Percentiles rank a stretch among this genome's conserved stretches.
Evolutionary conservation across 2,113 vertebrate genomes (phyloP).

Genomic region (Myrmophylax atrothorax): DNA sequence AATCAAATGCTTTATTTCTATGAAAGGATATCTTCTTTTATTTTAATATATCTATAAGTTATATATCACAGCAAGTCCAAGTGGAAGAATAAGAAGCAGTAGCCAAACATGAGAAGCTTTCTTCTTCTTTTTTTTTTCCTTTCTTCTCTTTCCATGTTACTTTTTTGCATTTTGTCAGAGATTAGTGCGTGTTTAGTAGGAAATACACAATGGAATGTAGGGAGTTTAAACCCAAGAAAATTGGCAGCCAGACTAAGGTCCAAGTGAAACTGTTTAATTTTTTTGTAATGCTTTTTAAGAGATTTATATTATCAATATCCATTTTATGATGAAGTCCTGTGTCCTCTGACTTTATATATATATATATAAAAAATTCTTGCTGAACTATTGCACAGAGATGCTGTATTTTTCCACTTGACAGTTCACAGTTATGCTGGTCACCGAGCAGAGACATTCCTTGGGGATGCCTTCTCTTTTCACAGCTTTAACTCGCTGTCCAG

Average conservation of each 20-base stretch:
- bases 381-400: accelerated
- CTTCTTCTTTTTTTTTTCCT: background rate
- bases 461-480: background rate
- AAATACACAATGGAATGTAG: background rate
- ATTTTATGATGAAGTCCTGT: background rate
- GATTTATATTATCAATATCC: background rate
- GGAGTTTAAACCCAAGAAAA: background rate
- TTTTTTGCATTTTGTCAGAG: background rate
- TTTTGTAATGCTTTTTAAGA: background rate
- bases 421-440: background rate
- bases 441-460: background rate
- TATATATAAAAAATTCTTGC: background rate
- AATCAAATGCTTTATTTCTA: background rate
- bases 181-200: background rate
- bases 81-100: background rate
- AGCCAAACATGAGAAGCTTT: background rate
- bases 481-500: background rate
- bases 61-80: background rate
- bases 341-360: background rate
- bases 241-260: background rate
- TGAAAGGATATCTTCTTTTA: background rate
- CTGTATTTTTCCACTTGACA: background rate
- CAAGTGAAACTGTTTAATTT: background rate
- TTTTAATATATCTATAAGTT: background rate
- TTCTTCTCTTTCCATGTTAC: background rate